These are phyloP conservation scores for Palythoa heliodiscus DNA, from an alignment of 92 coral and sea anemone species.

Conservation along the genomic window DNA sequence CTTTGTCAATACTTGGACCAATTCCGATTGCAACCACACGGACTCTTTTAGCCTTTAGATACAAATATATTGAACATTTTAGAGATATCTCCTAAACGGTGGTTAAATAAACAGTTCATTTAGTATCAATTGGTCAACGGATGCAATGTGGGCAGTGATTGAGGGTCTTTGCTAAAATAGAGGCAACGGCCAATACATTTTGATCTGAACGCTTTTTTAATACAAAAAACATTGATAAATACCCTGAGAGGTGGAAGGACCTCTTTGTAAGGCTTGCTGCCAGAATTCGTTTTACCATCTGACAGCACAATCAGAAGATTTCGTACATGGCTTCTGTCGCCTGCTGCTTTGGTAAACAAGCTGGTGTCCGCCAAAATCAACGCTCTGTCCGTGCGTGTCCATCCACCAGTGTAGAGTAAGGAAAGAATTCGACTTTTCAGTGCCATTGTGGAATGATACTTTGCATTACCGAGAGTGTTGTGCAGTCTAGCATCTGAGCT, in stretches of 20 bases:
- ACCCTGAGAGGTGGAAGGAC: conserved; percentile 58
- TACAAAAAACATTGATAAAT: neutral
- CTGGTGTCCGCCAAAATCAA: conserved; percentile 30
- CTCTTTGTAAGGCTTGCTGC: conserved; percentile 49
- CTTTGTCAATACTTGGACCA: neutral
- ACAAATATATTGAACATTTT: neutral
- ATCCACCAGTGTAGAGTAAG: conserved; percentile 49
- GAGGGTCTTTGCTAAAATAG: neutral
- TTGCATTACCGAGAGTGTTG: conserved; percentile 29
- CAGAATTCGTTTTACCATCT: conserved; percentile 46
- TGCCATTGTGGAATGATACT: conserved; percentile 36
- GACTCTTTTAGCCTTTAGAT: conserved; percentile 10
- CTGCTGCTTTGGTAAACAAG: conserved; percentile 40
- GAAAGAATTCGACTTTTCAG: conserved; percentile 42
- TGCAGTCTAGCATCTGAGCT: conserved; percentile 46
- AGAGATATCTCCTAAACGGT: too few relatives aligned
- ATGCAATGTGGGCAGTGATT: too few relatives aligned
- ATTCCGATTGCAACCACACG: conserved; percentile 33
- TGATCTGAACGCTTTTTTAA: neutral
- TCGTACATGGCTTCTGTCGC: conserved; percentile 38
- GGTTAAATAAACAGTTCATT: neutral
- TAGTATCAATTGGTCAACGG: neutral
- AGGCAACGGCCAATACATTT: neutral
- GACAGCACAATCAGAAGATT: conserved; percentile 56
- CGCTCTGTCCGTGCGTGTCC: conserved; percentile 62